Evolutionary conservation across 2,113 vertebrate species (phyloP).

Genomic region (Leptosomus discolor): DNA sequence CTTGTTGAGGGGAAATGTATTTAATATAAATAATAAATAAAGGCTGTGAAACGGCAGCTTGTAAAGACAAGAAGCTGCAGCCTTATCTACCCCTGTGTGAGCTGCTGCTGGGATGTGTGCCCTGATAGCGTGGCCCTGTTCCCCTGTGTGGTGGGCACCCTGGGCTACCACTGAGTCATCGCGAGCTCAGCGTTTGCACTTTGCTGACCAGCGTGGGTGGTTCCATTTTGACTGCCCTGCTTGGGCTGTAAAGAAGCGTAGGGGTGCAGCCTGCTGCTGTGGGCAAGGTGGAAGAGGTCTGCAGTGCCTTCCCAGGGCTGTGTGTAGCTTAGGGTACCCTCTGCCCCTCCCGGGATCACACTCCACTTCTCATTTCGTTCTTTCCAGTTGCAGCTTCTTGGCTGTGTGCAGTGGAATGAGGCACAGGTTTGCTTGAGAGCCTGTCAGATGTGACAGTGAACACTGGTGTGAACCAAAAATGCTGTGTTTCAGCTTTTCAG

Average conservation of each 20-base stretch:
- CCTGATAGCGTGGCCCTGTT: background rate
- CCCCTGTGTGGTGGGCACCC: background rate
- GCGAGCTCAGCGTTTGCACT: background rate
- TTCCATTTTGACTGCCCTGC: background rate
- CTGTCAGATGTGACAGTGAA: background rate
- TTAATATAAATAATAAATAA: background rate
- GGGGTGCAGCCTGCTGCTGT: background rate
- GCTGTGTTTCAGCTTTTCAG: constrained; percentile 85
- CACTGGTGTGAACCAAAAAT: background rate
- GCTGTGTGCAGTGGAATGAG: background rate
- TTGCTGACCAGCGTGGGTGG: background rate
- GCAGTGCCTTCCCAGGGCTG: background rate
- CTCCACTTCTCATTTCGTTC: background rate
- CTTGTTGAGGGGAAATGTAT: background rate
- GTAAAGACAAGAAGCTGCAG: background rate
- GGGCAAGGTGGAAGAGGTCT: background rate
- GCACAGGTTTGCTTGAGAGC: background rate
- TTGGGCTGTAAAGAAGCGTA: background rate
- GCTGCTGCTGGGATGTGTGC: background rate
- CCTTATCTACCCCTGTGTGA: background rate
- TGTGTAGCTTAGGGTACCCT: too few species aligned
- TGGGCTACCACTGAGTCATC: background rate
- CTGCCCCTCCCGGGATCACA: background rate
- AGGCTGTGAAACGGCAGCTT: background rate
- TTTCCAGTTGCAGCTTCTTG: background rate